Conservation (phyloP, 2,113 vertebrate genomes). For the Prochilodus magdalenae region DNA sequence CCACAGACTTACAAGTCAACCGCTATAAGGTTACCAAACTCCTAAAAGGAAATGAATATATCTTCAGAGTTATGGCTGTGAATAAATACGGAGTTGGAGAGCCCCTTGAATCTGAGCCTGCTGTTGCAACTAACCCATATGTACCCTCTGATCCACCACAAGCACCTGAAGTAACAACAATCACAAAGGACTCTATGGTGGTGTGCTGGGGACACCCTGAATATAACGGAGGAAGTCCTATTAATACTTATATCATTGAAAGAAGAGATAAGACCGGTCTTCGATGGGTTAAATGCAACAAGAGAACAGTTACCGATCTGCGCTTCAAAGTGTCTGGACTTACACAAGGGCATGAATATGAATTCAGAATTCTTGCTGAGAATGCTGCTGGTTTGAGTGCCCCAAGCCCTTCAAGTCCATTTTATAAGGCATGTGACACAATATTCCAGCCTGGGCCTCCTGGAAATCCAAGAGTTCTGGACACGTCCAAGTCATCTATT, state of each 20-base stretch:
- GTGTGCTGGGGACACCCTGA: constrained; percentile 97
- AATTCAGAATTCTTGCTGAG: constrained; percentile 93
- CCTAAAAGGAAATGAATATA: constrained; percentile 95
- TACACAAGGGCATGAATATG: constrained; percentile 94
- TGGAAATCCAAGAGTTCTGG: constrained; percentile 92
- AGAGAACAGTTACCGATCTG: constrained; percentile 89
- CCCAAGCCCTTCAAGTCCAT: constrained; percentile 89
- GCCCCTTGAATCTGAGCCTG: constrained; percentile 88
- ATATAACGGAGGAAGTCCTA: constrained; percentile 93
- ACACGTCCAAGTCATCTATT: constrained; percentile 94
- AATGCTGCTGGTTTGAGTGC: constrained; percentile 94
- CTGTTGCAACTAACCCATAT: constrained; percentile 90
- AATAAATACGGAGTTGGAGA: constrained; percentile 98
- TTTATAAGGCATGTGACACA: constrained; percentile 94
- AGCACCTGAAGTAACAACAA: constrained; percentile 91
- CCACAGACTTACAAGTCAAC: constrained; percentile 90
- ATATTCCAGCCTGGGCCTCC: constrained; percentile 97
- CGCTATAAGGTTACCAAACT: constrained; percentile 96
- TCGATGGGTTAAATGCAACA: constrained; percentile 98
- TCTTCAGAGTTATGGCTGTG: constrained; percentile 98
- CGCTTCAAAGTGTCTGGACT: constrained; percentile 93
- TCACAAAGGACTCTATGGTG: constrained; percentile 96
- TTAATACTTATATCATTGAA: constrained; percentile 94
- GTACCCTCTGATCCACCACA: constrained; percentile 90
- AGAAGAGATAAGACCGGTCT: constrained; percentile 92